Conservation (phyloP, 2,888 invertebrate genomes). For the Sussaba pulchella region DNA sequence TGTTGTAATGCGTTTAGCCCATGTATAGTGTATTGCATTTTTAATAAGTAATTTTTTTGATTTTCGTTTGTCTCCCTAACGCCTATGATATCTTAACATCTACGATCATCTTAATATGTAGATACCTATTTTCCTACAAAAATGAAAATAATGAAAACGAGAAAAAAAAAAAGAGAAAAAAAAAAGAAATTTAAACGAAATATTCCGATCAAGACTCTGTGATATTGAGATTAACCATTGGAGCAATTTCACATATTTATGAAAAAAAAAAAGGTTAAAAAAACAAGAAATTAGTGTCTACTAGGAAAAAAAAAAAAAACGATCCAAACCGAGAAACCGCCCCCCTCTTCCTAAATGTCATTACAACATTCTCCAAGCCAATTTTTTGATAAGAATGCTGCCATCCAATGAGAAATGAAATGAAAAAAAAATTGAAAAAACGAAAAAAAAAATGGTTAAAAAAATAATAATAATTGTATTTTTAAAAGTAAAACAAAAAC, state of each 20-base stretch:
- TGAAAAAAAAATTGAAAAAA: slow-evolving; percentile 53
- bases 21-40: slow-evolving; percentile 84
- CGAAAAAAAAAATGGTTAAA: slow-evolving; percentile 47
- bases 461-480: slow-evolving; percentile 62
- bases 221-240: slow-evolving; percentile 83
- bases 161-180: slow-evolving; percentile 66
- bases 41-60: slow-evolving; percentile 74
- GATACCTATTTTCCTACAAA: slow-evolving; percentile 84
- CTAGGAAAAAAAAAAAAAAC: slow-evolving; percentile 70
- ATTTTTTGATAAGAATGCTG: slow-evolving; percentile 83
- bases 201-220: slow-evolving; percentile 84
- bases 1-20: slow-evolving; percentile 84
- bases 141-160: slow-evolving; percentile 64
- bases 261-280: slow-evolving; percentile 67
- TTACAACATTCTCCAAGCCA: slow-evolving; percentile 83
- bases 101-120: slow-evolving; percentile 81
- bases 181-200: slow-evolving; percentile 67
- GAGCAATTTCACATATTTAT: slow-evolving; percentile 81
- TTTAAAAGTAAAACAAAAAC: slow-evolving; percentile 56
- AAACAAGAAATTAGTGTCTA: slow-evolving; percentile 73
- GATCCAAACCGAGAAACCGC: slow-evolving; percentile 8
- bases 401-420: slow-evolving; percentile 79
- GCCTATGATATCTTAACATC: slow-evolving; percentile 68
- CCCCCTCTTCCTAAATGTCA: slow-evolving; percentile 80
- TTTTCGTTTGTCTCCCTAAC: slow-evolving; percentile 25